These are phyloP conservation scores for Polydrusus tereticollis DNA, from an alignment of 2,888 invertebrate species.

Conservation along the genomic window DNA sequence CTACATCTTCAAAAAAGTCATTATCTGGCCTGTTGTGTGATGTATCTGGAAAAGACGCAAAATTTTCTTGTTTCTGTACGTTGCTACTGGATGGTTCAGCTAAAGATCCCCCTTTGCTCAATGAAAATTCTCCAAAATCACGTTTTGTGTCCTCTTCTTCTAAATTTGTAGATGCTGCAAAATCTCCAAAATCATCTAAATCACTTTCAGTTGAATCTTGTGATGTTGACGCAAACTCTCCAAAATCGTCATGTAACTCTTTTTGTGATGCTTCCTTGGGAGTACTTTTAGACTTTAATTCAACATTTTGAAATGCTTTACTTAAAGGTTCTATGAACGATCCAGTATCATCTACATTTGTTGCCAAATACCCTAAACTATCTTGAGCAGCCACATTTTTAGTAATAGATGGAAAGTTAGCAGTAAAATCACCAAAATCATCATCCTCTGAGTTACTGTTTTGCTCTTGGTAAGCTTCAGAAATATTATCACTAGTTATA, in stretches of 20 bases:
- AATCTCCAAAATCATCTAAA: slow-evolving; percentile 10
- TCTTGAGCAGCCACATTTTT: not conserved
- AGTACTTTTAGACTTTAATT: not conserved
- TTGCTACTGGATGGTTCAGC: not conserved
- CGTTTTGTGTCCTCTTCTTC: not conserved
- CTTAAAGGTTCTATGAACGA: not conserved
- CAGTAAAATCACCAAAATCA: slow-evolving; percentile 54
- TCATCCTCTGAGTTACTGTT: slow-evolving; percentile 38
- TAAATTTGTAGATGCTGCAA: not conserved
- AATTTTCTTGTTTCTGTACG: slow-evolving; percentile 27
- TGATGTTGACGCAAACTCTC: slow-evolving; percentile 37
- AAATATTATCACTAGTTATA: not conserved
- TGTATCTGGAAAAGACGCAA: slow-evolving; percentile 38
- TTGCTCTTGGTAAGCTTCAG: not conserved
- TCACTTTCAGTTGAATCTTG: not conserved
- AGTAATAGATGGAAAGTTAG: slow-evolving; percentile 22
- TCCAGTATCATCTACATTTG: not conserved
- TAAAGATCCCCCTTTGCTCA: not conserved
- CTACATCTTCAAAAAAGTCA: slow-evolving; percentile 46
- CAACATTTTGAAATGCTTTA: not conserved
- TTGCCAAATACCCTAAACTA: not conserved
- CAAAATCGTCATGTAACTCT: slow-evolving; percentile 38
- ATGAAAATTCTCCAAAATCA: slow-evolving; percentile 35
- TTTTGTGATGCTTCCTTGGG: not conserved
- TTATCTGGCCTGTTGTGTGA: slow-evolving; percentile 22